Conservation (phyloP, 2,797 vertebrate species). For the Pseudomugil tenellus region DNA sequence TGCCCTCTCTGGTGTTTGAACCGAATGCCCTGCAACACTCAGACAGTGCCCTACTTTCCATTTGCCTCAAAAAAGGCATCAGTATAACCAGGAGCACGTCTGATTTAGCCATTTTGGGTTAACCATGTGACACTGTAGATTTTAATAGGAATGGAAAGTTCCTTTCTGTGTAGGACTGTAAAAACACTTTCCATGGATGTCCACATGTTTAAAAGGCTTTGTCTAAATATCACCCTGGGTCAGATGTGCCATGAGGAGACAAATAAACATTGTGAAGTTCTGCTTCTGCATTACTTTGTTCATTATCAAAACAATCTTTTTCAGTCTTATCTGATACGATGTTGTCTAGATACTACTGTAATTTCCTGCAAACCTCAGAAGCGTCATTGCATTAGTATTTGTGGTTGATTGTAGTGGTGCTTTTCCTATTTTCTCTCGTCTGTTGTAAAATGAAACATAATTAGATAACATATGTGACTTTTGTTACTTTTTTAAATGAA, state of each 20-base stretch:
- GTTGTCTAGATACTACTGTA: background rate
- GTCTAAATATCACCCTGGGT: constrained; percentile 55
- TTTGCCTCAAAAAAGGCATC: constrained; percentile 72
- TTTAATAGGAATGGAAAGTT: constrained; percentile 80
- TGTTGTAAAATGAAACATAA: constrained; percentile 12
- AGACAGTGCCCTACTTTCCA: constrained; percentile 71
- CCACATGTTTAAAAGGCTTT: constrained; percentile 26
- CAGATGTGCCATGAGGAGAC: constrained; percentile 27
- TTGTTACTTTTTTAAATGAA: constrained; percentile 24
- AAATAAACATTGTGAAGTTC: background rate
- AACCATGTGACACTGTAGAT: constrained; percentile 73
- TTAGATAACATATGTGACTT: constrained; percentile 16
- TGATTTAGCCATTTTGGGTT: constrained; percentile 80
- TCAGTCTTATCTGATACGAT: constrained; percentile 14
- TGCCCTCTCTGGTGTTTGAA: constrained; percentile 52
- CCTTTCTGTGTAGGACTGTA: constrained; percentile 61
- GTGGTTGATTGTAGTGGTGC: background rate
- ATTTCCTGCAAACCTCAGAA: constrained; percentile 6
- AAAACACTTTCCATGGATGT: constrained; percentile 71
- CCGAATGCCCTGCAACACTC: constrained; percentile 56
- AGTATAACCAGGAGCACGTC: constrained; percentile 60
- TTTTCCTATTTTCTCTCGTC: constrained; percentile 1
- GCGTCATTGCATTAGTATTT: background rate
- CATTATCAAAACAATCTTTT: constrained; percentile 11
- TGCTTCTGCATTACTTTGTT: background rate